Percentiles rank a stretch among this genome's conserved stretches.
phyloP scores from a whole-genome alignment of 2,888 invertebrate species.

The Ormyrus thymus region DNA sequence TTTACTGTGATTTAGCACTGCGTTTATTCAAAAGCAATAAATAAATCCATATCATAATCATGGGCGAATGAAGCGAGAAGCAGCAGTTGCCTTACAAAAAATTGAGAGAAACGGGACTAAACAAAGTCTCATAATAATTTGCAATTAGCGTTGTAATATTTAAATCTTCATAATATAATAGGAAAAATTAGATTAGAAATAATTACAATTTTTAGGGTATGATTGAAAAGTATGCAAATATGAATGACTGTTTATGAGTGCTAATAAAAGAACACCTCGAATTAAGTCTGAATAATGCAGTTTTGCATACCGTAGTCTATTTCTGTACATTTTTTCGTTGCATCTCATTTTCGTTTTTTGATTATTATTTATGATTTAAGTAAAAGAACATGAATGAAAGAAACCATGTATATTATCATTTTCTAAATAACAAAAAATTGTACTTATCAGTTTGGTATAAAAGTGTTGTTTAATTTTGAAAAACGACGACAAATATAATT shows the following conservation, averaged over 20 bases:
- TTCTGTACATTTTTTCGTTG: constrained; percentile 44
- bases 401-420: constrained; percentile 44
- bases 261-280: constrained; percentile 34
- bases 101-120: constrained; percentile 38
- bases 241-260: constrained; percentile 45
- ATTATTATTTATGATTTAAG: constrained; percentile 25
- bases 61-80: constrained; percentile 52
- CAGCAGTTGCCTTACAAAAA: constrained; percentile 55
- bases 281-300: constrained; percentile 52
- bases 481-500: constrained; percentile 2
- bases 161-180: constrained; percentile 37
- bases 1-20: constrained; percentile 49
- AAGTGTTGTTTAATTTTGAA: constrained; percentile 21
- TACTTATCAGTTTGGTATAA: constrained; percentile 51
- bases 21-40: constrained; percentile 39
- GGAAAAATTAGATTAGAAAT: constrained; percentile 36
- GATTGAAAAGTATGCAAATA: constrained; percentile 10
- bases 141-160: constrained; percentile 50
- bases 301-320: constrained; percentile 42
- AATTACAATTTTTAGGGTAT: constrained; percentile 32
- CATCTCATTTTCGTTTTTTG: constrained; percentile 36
- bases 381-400: background rate
- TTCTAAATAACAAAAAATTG: constrained; percentile 16
- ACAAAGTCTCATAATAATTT: constrained; percentile 36
- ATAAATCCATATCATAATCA: constrained; percentile 53